Evolutionary conservation across 2,888 invertebrate species (phyloP), one percentile per base, ranked within the genome.

Genomic region (Apodemia mormo): DNA sequence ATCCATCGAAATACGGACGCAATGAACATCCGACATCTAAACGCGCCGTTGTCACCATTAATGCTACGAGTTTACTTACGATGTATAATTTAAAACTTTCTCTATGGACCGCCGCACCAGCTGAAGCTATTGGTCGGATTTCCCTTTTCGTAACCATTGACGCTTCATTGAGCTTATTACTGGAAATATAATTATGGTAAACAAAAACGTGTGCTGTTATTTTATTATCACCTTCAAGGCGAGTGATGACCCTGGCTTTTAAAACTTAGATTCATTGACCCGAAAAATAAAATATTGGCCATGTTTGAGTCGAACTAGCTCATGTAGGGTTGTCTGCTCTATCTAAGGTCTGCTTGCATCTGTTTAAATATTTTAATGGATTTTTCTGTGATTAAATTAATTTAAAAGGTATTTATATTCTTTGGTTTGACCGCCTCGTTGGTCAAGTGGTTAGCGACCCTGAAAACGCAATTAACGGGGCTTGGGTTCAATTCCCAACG

Each of bases 31-130:
- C 72, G 72, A 68, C 80, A 76, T 76, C 78, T 73, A 71, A 76
- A 71, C 76, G 65, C 74, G 76, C 77, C 65, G 79, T 82, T 83
- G 86, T 85, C 83, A 75, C 81, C 76, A 78, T 86, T 82, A 84
- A 80, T 82, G 83, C 85, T 87, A 85, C 89, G 81, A 87, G 87
- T 90, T 90, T 85, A 87, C 85, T 81, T 83, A 82, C 85, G 81
- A 82, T 82, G 86, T 90, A 89, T 89, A 92, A 91, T 92, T 91
- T 92, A 83, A 86, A 88, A 92, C 92, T 92, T 92, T 92, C 92
- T 87, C 90, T 81, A 80, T 82, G 83, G 81, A 80, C 82, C 79
- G 80, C 78, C 72, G 74, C 76, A 75, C 72, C 70, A 77, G 78
- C 79, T 74, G 52, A 8, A 78, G 80, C 79, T 78, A 80, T 81